phyloP scores from a whole-genome alignment of 2,113 vertebrate species.

The Scomber japonicus region DNA sequence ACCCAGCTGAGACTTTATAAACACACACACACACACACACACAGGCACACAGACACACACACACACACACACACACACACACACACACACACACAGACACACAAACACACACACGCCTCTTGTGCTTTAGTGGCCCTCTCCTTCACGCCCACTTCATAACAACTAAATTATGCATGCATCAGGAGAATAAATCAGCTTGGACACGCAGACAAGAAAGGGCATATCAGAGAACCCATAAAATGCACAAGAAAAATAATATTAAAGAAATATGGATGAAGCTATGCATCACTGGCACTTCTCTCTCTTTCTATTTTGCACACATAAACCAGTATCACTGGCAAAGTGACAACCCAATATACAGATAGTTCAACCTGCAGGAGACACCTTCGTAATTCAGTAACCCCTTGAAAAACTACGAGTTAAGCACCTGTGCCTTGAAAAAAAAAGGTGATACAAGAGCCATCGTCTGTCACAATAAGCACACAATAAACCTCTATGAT shows the following conservation, averaged over 20 bases:
- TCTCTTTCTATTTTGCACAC: conserved; percentile 45
- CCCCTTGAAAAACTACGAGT: conserved; percentile 46
- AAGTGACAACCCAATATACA: conserved; percentile 56
- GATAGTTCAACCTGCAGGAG: conserved; percentile 42
- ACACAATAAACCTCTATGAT: conserved; percentile 75
- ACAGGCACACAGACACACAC: background rate
- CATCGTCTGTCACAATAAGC: conserved; percentile 74
- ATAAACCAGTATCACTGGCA: conserved; percentile 55
- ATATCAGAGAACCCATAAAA: conserved; percentile 73
- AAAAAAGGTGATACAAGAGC: conserved; percentile 55
- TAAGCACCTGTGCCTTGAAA: conserved; percentile 62
- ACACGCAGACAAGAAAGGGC: conserved; percentile 83
- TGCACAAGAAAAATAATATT: conserved; percentile 73
- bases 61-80: conserved; percentile 32
- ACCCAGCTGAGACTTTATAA: conserved; percentile 65
- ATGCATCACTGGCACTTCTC: conserved; percentile 37
- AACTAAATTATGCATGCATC: conserved; percentile 85
- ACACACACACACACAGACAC: conserved; percentile 31
- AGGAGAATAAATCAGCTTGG: conserved; percentile 82
- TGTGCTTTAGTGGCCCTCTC: conserved; percentile 72
- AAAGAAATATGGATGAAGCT: conserved; percentile 69
- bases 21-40: conserved; percentile 31
- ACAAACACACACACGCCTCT: conserved; percentile 37
- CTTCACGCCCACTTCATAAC: conserved; percentile 79
- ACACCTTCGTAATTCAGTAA: conserved; percentile 50